Evolutionary conservation across 2,888 invertebrate genomes (phyloP).

Genomic region (Andrena praecox): DNA sequence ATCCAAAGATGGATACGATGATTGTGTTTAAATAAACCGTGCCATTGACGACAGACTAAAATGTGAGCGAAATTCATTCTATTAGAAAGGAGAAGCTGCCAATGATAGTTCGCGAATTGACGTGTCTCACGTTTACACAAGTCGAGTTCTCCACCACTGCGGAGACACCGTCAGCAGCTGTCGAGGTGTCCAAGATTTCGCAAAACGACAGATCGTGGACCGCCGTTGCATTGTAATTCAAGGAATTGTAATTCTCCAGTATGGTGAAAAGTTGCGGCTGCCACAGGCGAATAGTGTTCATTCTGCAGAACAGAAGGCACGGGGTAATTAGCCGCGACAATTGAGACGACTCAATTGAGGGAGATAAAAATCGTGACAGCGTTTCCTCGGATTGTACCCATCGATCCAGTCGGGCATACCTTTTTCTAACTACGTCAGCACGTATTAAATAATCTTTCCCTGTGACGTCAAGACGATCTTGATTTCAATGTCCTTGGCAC

Average conservation of each 20-base stretch:
- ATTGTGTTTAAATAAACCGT: constrained; percentile 74
- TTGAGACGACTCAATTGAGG: background rate
- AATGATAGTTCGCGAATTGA: no score
- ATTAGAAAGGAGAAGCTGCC: no score
- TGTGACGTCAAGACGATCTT: background rate
- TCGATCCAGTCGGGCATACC: background rate
- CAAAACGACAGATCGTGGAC: constrained; percentile 73
- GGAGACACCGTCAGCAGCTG: background rate
- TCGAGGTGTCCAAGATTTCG: constrained; percentile 74
- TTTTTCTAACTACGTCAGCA: background rate
- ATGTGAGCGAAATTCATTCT: background rate
- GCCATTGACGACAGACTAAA: constrained; percentile 55
- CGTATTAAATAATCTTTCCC: background rate
- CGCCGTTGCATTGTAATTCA: constrained; percentile 24
- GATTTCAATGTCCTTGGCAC: background rate
- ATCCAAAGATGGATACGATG: constrained; percentile 61
- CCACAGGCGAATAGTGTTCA: constrained; percentile 94
- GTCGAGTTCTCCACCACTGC: background rate
- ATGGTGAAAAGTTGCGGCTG: constrained; percentile 93
- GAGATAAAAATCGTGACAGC: background rate
- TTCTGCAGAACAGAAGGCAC: constrained; percentile 83
- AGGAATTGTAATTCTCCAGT: constrained; percentile 62
- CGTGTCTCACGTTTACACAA: constrained; percentile 50
- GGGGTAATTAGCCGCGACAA: background rate
- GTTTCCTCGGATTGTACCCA: background rate